Evolutionary conservation across 2,797 vertebrate species (phyloP).

Genomic region (Hypotaenidia philippensis): DNA sequence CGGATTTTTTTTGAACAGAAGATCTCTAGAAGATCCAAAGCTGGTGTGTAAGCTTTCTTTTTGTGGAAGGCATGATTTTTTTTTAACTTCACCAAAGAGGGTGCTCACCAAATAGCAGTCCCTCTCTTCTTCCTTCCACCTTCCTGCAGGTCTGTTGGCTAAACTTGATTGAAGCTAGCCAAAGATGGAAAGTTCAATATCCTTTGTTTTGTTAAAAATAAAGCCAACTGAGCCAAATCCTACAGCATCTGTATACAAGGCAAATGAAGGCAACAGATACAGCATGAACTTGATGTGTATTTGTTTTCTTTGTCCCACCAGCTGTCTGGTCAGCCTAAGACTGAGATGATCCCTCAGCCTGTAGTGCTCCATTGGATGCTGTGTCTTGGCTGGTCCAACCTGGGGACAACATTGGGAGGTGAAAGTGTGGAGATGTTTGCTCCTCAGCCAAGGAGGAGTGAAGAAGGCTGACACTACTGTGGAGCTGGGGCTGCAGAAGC

Average conservation of each 20-base stretch:
- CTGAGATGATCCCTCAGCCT: background rate
- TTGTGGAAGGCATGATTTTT: background rate
- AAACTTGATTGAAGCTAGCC: background rate
- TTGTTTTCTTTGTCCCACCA: background rate
- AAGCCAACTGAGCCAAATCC: background rate
- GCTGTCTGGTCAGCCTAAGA: background rate
- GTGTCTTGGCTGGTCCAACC: background rate
- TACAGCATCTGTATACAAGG: background rate
- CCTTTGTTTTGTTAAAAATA: background rate
- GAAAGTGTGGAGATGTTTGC: background rate
- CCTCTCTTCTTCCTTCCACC: background rate
- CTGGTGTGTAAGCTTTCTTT: background rate
- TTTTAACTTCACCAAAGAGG: background rate
- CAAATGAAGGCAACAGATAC: background rate
- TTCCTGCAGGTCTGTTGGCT: background rate
- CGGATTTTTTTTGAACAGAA: background rate
- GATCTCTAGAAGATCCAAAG: background rate
- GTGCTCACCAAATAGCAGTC: background rate
- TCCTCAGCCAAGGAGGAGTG: background rate
- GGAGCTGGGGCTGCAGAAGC: background rate
- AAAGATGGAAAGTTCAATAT: background rate
- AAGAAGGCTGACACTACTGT: background rate
- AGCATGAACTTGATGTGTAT: accelerated
- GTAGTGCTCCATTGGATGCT: background rate
- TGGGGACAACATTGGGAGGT: background rate